Percentiles rank a stretch among this genome's conserved stretches.
phyloP scores from a whole-genome alignment of 1,140 invertebrate species.

The Campoletis sonorensis region DNA sequence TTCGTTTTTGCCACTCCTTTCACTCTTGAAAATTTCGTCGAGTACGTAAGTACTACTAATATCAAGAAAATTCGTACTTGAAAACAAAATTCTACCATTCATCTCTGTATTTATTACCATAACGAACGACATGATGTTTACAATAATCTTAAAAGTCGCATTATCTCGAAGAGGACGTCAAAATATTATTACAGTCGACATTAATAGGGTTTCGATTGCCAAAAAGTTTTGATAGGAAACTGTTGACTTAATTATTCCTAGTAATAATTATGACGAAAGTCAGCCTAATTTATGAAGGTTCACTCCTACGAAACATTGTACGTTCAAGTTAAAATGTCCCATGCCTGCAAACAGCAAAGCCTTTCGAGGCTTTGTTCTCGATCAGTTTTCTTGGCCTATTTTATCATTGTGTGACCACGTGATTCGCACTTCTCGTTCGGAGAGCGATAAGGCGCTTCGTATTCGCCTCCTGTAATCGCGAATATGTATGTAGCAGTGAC shows the following conservation, averaged over 20 bases:
- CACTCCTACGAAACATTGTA: too few species aligned
- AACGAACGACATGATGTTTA: not conserved
- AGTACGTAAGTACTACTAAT: not conserved
- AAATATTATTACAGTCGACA: too few species aligned
- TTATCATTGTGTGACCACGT: slow-evolving; percentile 1
- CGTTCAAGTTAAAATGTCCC: too few species aligned
- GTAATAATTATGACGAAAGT: too few species aligned
- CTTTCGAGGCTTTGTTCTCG: slow-evolving; percentile 3
- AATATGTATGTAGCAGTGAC: slow-evolving; percentile 9
- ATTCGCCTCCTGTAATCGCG: not conserved
- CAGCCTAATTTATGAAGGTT: too few species aligned
- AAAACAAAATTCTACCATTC: not conserved
- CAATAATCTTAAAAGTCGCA: too few species aligned
- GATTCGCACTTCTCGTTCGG: not conserved
- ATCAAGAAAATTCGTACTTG: not conserved
- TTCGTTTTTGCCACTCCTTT: slow-evolving; percentile 26
- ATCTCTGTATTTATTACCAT: not conserved
- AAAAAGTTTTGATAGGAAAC: too few species aligned
- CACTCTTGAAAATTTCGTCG: slow-evolving; percentile 10
- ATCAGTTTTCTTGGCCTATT: slow-evolving; percentile 10
- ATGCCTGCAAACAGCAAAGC: not conserved
- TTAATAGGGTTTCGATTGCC: too few species aligned
- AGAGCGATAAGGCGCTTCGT: not conserved
- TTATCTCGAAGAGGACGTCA: too few species aligned
- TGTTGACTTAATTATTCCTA: too few species aligned